phyloP scores from a whole-genome alignment of 2,113 vertebrate genomes.

The Porphyrio hochstetteri region DNA sequence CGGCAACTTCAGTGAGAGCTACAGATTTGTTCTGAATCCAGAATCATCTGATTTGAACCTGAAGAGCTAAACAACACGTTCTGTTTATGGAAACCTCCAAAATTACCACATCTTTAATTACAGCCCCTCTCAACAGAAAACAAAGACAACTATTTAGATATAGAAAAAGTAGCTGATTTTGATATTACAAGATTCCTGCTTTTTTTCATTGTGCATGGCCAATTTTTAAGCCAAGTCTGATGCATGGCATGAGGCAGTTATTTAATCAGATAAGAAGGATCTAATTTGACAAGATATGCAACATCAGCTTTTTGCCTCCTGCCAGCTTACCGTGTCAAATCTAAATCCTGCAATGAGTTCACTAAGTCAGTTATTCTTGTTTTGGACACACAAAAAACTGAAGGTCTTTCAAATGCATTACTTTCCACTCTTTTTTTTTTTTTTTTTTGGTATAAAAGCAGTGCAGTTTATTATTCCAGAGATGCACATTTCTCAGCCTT shows the following conservation, averaged over 20 bases:
- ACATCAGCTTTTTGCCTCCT: conserved; percentile 37
- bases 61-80: not conserved
- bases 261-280: conserved; percentile 38
- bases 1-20: not conserved
- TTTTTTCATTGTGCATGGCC: not conserved
- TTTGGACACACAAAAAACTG: not conserved
- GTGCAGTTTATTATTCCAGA: not conserved
- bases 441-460: not conserved
- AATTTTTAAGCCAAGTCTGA: conserved; percentile 7
- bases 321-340: not conserved
- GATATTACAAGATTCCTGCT: not conserved
- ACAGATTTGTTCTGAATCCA: not conserved
- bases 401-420: not conserved
- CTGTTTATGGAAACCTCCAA: not conserved
- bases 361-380: conserved; percentile 11
- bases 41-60: not conserved
- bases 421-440: not conserved
- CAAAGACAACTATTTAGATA: not conserved
- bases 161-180: not conserved
- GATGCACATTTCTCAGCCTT: not conserved
- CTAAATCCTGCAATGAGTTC: not conserved
- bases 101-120: not conserved
- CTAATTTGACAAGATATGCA: conserved; percentile 18
- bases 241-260: not conserved
- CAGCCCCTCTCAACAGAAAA: not conserved